phyloP scores from a whole-genome alignment of 2,888 invertebrate genomes.

The Mythimna vitellina region DNA sequence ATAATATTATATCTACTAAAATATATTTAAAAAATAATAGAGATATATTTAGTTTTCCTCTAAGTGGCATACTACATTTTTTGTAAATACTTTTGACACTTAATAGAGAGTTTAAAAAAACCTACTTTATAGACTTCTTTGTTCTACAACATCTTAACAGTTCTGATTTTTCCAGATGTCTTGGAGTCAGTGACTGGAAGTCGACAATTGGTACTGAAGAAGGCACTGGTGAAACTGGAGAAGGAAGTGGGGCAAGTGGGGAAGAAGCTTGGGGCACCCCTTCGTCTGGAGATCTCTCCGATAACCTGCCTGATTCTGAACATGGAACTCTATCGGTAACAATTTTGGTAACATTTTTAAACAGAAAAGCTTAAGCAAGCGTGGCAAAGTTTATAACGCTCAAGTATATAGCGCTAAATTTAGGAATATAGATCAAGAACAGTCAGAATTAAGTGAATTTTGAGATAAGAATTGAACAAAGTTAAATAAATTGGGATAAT shows the following conservation, averaged over 20 bases:
- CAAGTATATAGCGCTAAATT: no score
- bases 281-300: slow-evolving; percentile 95
- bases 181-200: slow-evolving; percentile 91
- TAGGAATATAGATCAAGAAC: no score
- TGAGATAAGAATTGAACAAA: no score
- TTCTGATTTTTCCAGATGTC: slow-evolving; percentile 74
- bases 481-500: no score
- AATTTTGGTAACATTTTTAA: background rate
- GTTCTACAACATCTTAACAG: background rate
- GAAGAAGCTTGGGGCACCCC: slow-evolving; percentile 98
- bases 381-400: no score
- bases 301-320: slow-evolving; percentile 93
- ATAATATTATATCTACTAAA: background rate
- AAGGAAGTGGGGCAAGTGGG: slow-evolving; percentile 96
- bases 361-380: background rate
- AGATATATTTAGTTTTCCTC: slow-evolving; percentile 24
- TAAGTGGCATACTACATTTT: background rate
- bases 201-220: slow-evolving; percentile 91
- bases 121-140: background rate
- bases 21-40: background rate
- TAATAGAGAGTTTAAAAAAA: background rate
- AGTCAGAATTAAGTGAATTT: no score
- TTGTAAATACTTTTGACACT: background rate
- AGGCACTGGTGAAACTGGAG: slow-evolving; percentile 91
- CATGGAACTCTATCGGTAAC: slow-evolving; percentile 91